Conservation (phyloP, 2,888 invertebrate species). For the Gnatocerus cornutus region DNA sequence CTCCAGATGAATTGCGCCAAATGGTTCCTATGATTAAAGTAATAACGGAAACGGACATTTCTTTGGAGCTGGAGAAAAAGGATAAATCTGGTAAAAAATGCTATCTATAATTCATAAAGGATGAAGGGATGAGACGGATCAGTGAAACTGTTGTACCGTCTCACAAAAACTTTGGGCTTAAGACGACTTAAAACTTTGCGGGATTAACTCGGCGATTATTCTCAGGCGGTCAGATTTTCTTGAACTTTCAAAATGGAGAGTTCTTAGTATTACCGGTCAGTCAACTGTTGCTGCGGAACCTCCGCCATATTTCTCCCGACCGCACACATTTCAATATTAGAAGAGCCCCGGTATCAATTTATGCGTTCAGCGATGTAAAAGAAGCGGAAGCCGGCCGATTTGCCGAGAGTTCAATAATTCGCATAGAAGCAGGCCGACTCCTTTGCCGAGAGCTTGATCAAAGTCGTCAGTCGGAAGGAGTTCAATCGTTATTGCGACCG, state of each 20-base stretch:
- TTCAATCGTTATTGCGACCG: constrained; percentile 59
- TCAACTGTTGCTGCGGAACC: constrained; percentile 37
- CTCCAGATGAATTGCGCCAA: constrained; percentile 70
- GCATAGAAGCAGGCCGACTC: constrained; percentile 43
- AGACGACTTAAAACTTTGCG: constrained; percentile 51
- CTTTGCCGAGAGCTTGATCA: constrained; percentile 53
- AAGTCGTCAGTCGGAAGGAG: constrained; percentile 57
- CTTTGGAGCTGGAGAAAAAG: constrained; percentile 64
- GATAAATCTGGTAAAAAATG: constrained; percentile 69
- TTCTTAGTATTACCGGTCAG: too few species aligned
- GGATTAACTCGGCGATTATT: constrained; percentile 48
- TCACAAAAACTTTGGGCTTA: constrained; percentile 52
- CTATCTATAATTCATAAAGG: constrained; percentile 71
- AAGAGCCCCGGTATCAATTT: constrained; percentile 46
- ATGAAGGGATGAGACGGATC: constrained; percentile 63
- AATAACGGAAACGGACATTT: constrained; percentile 70
- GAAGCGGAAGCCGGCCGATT: constrained; percentile 54
- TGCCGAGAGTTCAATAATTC: constrained; percentile 54
- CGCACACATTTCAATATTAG: constrained; percentile 46
- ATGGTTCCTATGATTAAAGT: constrained; percentile 72
- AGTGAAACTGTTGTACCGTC: constrained; percentile 60
- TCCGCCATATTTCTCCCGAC: constrained; percentile 24
- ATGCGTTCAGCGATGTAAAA: constrained; percentile 50
- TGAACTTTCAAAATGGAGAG: not conserved
- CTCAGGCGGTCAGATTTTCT: not conserved